Percentiles rank a stretch among this genome's conserved stretches.
Conservation (phyloP, 2,113 vertebrate species). For the Paramormyrops kingsleyae region DNA sequence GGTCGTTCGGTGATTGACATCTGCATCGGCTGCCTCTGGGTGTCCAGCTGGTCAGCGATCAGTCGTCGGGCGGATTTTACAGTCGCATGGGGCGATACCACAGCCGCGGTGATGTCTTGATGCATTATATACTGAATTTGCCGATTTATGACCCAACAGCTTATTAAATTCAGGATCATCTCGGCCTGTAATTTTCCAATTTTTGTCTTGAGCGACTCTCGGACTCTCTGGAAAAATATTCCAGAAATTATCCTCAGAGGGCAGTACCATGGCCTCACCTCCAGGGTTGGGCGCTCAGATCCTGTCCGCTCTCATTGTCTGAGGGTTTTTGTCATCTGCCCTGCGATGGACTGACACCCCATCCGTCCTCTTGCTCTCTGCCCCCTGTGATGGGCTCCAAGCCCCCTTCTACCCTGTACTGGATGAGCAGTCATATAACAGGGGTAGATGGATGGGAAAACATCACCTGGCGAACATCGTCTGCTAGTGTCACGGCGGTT, state of each 20-base stretch:
- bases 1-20: not conserved
- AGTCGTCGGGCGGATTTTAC: not conserved
- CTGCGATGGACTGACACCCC: not conserved
- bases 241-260: not conserved
- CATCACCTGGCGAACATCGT: not conserved
- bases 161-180: not conserved
- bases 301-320: not conserved
- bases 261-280: not conserved
- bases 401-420: not conserved
- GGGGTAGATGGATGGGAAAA: not conserved
- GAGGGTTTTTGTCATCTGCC: not conserved
- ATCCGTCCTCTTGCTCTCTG: not conserved
- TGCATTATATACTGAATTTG: not conserved
- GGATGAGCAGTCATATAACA: not conserved
- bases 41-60: not conserved
- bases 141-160: not conserved
- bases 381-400: not conserved
- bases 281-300: not conserved
- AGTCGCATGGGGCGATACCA: not conserved
- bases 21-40: not conserved
- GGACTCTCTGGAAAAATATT: not conserved
- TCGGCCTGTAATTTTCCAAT: not conserved
- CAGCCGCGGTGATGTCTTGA: not conserved
- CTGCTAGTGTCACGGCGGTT: not conserved
- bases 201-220: not conserved